Conservation (phyloP, 2,888 invertebrate genomes). For the Rhogogaster chlorosoma region DNA sequence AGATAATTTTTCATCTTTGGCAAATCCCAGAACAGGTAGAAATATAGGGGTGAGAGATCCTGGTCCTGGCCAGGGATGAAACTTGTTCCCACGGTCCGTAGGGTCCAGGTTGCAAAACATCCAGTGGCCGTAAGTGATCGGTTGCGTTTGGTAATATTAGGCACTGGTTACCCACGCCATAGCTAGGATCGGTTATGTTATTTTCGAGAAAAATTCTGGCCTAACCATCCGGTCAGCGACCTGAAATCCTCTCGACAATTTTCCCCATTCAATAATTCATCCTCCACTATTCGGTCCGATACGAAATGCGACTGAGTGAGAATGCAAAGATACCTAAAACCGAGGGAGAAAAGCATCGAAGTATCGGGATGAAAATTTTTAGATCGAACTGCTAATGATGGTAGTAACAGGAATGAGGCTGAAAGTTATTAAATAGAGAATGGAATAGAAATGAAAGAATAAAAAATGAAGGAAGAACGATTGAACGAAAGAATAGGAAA, state of each 20-base stretch:
- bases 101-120: conserved; percentile 66
- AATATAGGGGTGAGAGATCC: conserved; percentile 63
- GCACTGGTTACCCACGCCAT: conserved; percentile 37
- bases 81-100: conserved; percentile 67
- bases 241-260: conserved; percentile 26
- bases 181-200: conserved; percentile 47
- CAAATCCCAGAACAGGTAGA: conserved; percentile 71
- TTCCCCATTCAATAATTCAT: conserved; percentile 31
- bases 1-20: conserved; percentile 69
- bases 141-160: conserved; percentile 48
- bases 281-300: background rate
- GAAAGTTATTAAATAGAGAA: conserved; percentile 39
- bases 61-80: conserved; percentile 55
- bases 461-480: background rate
- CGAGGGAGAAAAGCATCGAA: background rate
- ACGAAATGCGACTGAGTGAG: background rate
- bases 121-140: conserved; percentile 53
- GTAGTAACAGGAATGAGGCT: background rate
- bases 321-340: background rate
- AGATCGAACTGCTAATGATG: background rate
- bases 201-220: conserved; percentile 20
- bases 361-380: conserved; percentile 1
- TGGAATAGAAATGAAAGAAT: conserved; percentile 6
- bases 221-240: conserved; percentile 48
- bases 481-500: conserved; percentile 9